A percentile compares a stretch with the other conserved stretches of the same genome.
Evolutionary conservation across 2,113 vertebrate species (phyloP).

Genomic region (Nestor notabilis): DNA sequence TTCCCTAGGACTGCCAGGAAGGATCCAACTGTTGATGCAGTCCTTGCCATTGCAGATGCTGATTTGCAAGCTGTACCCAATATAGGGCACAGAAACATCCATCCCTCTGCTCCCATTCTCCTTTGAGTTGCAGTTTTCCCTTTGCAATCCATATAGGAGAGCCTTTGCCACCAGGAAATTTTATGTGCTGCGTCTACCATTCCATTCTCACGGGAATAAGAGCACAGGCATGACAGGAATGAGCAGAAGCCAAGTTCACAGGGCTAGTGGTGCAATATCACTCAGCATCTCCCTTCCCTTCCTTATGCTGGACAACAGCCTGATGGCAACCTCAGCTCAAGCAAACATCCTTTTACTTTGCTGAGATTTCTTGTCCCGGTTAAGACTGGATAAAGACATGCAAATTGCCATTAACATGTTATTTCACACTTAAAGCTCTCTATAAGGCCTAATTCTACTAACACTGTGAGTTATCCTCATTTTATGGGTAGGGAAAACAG

Average conservation of each 20-base stretch:
- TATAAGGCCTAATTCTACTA: neutral
- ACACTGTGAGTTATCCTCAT: accelerated
- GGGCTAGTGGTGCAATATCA: neutral
- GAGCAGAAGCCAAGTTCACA: neutral
- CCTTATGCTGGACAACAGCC: neutral
- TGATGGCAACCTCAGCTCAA: neutral
- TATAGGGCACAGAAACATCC: neutral
- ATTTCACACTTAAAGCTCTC: neutral
- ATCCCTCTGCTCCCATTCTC: neutral
- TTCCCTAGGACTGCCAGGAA: neutral
- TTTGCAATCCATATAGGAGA: accelerated
- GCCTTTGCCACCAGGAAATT: neutral
- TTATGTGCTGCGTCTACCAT: neutral
- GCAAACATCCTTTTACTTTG: neutral
- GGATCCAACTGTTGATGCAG: neutral
- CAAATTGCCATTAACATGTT: accelerated
- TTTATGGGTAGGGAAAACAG: neutral
- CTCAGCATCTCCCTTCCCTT: neutral
- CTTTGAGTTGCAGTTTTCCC: neutral
- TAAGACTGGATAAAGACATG: neutral
- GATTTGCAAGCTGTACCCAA: neutral
- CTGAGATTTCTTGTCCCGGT: neutral
- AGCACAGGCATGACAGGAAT: neutral
- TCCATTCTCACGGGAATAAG: neutral
- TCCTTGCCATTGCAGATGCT: neutral